Evolutionary conservation across 2,888 invertebrate species (phyloP).

Genomic region (Phortica okadai): DNA sequence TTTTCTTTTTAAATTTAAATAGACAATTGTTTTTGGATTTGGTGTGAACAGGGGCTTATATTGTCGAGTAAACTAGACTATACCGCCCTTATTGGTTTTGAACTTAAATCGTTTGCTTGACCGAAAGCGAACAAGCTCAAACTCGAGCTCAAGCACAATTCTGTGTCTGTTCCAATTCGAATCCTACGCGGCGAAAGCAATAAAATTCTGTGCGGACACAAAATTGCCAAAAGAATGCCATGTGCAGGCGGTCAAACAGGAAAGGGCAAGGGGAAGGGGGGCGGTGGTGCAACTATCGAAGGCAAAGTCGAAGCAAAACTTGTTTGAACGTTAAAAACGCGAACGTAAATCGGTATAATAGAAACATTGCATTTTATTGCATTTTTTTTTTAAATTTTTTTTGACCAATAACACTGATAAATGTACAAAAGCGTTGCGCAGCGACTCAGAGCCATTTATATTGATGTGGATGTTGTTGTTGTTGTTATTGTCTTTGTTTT

Average conservation of each 20-base stretch:
- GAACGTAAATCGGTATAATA: slow-evolving; percentile 70
- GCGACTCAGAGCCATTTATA: slow-evolving; percentile 15
- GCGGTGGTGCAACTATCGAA: not conserved
- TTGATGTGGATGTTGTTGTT: not conserved
- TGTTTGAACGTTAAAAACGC: not conserved
- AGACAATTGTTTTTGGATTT: too few species aligned
- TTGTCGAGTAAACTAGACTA: too few species aligned
- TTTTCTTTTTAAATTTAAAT: too few species aligned
- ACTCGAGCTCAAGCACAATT: too few species aligned
- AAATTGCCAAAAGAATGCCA: slow-evolving; percentile 22
- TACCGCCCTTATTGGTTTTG: too few species aligned
- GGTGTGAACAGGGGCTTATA: too few species aligned
- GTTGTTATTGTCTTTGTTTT: not conserved
- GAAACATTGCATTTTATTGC: slow-evolving; percentile 72
- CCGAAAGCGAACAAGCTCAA: not conserved
- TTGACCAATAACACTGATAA: slow-evolving; percentile 69
- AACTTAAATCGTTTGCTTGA: not conserved
- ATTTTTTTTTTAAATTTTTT: slow-evolving; percentile 50
- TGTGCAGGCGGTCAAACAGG: not conserved
- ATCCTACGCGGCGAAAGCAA: slow-evolving; percentile 10
- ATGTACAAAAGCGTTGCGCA: slow-evolving; percentile 59
- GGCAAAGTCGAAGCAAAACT: not conserved
- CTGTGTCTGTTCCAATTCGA: too few species aligned
- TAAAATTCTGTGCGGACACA: slow-evolving; percentile 13
- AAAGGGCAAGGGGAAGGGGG: not conserved